Conservation (phyloP, 2,888 invertebrate species). For the Pogonocherus hispidulus region DNA sequence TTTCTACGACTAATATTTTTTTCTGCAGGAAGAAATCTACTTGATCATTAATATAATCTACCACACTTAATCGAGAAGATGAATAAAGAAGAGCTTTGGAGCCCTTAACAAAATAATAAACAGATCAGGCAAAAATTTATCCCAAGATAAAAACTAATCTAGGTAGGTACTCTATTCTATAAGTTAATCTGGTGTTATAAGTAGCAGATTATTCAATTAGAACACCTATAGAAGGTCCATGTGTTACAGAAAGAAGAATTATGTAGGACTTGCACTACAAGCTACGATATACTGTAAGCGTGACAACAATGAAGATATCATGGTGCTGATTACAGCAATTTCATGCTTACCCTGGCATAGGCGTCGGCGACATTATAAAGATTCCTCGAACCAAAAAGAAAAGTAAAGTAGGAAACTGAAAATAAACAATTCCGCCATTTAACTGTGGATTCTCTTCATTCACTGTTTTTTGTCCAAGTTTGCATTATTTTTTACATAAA, state of each 20-base stretch:
- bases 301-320: constrained; percentile 18
- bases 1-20: neutral
- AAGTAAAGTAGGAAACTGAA: constrained; percentile 52
- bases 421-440: constrained; percentile 47
- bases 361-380: constrained; percentile 67
- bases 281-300: constrained; percentile 14
- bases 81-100: neutral
- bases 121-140: too few relatives aligned
- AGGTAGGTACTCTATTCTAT: neutral
- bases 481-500: neutral
- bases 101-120: too few relatives aligned
- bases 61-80: neutral
- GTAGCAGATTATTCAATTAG: neutral
- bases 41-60: neutral
- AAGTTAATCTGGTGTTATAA: neutral
- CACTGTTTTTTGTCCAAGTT: constrained; percentile 13
- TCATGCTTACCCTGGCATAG: constrained; percentile 68
- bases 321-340: constrained; percentile 35
- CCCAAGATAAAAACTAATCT: neutral
- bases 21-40: neutral
- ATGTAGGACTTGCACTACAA: neutral
- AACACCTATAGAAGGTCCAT: neutral
- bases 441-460: constrained; percentile 32
- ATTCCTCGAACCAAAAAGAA: constrained; percentile 51
- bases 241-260: constrained; percentile 13